phyloP scores from a whole-genome alignment of 1,140 invertebrate species.

The Neodiprion lecontei region DNA sequence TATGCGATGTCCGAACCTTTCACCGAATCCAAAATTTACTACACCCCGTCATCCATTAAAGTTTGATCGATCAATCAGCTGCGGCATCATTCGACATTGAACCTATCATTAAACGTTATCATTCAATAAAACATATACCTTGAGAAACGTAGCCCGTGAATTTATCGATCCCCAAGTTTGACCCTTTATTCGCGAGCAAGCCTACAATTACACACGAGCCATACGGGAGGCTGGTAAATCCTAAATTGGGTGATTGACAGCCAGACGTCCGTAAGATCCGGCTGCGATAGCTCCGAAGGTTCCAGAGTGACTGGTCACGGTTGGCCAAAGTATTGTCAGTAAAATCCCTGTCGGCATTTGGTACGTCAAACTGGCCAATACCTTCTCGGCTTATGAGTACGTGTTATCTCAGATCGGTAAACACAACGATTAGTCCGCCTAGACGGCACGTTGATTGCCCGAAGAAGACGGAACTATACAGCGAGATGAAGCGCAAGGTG shows the following conservation, averaged over 20 bases:
- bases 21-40: too few species aligned
- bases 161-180: background rate
- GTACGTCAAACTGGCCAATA: background rate
- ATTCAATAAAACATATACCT: background rate
- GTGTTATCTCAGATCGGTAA: background rate
- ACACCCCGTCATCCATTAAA: too few species aligned
- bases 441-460: slow-evolving; percentile 11
- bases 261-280: slow-evolving; percentile 11
- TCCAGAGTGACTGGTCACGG: background rate
- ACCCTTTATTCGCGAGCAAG: slow-evolving; percentile 2
- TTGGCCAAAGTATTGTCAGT: slow-evolving; percentile 12
- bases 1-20: too few species aligned
- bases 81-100: background rate
- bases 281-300: slow-evolving; percentile 11
- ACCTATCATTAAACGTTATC: slow-evolving; percentile 1
- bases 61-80: background rate
- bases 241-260: slow-evolving; percentile 21
- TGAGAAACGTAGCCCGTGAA: background rate
- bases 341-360: background rate
- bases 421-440: slow-evolving; percentile 7
- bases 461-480: slow-evolving; percentile 7
- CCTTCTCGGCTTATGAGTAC: background rate
- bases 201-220: slow-evolving; percentile 16
- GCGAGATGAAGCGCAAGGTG: background rate
- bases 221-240: slow-evolving; percentile 16